These are phyloP conservation scores for Nycticryphes semicollaris DNA, from an alignment of 2,113 vertebrate genomes.

Conservation along the genomic window DNA sequence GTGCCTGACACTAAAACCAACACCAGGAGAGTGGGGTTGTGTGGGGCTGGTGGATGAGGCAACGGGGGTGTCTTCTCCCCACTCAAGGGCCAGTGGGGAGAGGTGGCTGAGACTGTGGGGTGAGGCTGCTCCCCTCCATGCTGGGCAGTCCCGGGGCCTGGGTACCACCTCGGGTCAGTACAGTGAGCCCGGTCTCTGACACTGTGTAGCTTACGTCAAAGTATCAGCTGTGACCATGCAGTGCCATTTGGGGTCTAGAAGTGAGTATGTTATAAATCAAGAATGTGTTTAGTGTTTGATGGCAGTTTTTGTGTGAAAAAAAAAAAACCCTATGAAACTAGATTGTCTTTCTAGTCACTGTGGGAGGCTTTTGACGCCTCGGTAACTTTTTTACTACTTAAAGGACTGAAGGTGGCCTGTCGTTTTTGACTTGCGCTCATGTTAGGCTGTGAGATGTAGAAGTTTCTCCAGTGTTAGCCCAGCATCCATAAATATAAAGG, in stretches of 20 bases:
- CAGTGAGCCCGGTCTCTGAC: background rate
- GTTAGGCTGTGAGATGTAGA: background rate
- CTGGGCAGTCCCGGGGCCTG: background rate
- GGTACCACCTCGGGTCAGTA: background rate
- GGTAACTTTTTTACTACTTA: background rate
- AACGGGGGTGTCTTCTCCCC: fast-evolving
- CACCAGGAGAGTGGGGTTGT: too few relatives aligned
- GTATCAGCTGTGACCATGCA: background rate
- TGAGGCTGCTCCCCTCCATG: background rate
- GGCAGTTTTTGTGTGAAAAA: background rate
- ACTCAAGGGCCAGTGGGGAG: background rate
- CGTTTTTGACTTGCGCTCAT: background rate
- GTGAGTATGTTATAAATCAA: background rate
- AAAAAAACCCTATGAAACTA: background rate
- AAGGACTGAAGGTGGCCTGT: background rate
- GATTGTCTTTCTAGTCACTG: background rate
- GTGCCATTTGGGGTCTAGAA: background rate
- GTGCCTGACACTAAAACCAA: background rate
- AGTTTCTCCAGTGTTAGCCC: background rate
- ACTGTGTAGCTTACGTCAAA: fast-evolving
- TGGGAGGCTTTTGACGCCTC: too few relatives aligned
- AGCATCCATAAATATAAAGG: background rate
- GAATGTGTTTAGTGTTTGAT: background rate
- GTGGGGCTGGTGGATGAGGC: background rate
- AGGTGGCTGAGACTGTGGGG: background rate